Evolutionary conservation across 1,140 invertebrate genomes (phyloP), one percentile per base, ranked within the genome.

Genomic region (Sitobion miscanthi): DNA sequence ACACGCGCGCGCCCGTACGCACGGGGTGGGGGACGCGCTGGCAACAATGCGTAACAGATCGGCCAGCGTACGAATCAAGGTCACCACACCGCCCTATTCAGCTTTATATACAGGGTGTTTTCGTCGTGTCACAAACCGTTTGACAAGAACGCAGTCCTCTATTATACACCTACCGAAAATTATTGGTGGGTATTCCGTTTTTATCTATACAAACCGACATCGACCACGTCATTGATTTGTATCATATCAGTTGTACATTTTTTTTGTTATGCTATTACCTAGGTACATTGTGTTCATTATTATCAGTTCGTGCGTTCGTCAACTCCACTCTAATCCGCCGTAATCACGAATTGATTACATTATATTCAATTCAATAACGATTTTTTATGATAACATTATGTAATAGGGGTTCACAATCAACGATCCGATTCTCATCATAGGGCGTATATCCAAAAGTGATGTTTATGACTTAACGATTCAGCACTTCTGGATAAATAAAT

Each of bases 1-100:
- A 52, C 30, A 88, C 90, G 62, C 62, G 30, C 62, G 30, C 42
- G 90, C 69, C 47, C 38, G 91, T 38, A 92, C 21, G 47, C 42
- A 92, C 47, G 49, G 91, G 91, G 91, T 85, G 91, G 91, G 91
- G 91, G 91, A 83, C 91, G 91, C 47, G 47, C 91, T 92, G 91
- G 91, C 91, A 92, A 92, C 91, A 92, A 92, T 92, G 91, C 91
- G 91, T 92, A 92, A 92, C 91, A 92, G 91, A 92, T 92, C 91
- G 91, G 91, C 91, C 91, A 92, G 91, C 69, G 77, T 35, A 83
- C 47, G 77, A 92, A 92, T 92, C 91, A 92, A 92, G 91, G 91
- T 92, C 91, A 92, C 91, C 42, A 82, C 91, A 92, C 91, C 91
- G 91, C 91, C 91, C 91, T 85, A 54, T 92, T 85, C 77, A 83